Conservation (phyloP, 2,888 invertebrate genomes). For the Drosophila fungiperda region DNA sequence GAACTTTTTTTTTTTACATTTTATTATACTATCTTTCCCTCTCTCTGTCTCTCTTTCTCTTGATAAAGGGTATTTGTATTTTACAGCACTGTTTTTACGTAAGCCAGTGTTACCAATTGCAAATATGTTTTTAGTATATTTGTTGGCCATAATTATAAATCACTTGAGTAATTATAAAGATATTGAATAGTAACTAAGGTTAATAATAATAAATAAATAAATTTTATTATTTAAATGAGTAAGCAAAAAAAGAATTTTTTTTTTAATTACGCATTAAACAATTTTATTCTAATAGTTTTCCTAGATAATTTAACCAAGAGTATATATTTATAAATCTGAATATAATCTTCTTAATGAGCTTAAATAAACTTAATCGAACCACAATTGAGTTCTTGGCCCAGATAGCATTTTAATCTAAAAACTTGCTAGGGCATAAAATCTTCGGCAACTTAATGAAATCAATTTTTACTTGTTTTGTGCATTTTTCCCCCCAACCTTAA, state of each 20-base stretch:
- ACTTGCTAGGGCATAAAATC: not conserved
- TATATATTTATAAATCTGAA: not conserved
- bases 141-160: not conserved
- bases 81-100: not conserved
- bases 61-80: not conserved
- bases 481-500: not conserved
- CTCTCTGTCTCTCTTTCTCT: not conserved
- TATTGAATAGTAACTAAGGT: not conserved
- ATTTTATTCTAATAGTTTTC: not conserved
- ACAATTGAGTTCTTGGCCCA: not conserved
- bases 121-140: not conserved
- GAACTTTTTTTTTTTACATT: constrained; percentile 19
- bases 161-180: not conserved
- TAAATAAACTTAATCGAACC: not conserved
- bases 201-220: not conserved
- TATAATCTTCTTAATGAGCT: not conserved
- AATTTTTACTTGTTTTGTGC: not conserved
- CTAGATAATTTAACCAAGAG: not conserved
- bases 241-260: not conserved
- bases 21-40: not conserved
- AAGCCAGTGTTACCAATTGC: not conserved
- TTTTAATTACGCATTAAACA: not conserved
- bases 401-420: not conserved
- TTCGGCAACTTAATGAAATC: not conserved
- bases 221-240: no score